Evolutionary conservation across 1,140 invertebrate species (phyloP).

Genomic region (Temnothorax nylanderi): DNA sequence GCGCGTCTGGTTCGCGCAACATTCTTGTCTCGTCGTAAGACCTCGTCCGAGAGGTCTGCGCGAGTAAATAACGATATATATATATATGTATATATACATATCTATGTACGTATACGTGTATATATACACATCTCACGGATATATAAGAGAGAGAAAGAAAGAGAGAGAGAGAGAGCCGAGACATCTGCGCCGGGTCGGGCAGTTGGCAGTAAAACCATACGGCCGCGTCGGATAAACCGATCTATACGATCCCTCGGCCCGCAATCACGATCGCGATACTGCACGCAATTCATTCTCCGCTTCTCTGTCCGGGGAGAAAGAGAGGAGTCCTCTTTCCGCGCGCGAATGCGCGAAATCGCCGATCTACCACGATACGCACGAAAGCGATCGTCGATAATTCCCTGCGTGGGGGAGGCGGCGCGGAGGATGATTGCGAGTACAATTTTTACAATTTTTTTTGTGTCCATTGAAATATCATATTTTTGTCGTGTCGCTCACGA

Average conservation of each 20-base stretch:
- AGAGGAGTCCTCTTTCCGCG: slow-evolving; percentile 16
- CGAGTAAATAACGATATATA: slow-evolving; percentile 41
- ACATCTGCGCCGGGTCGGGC: slow-evolving; percentile 19
- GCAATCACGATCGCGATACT: slow-evolving; percentile 36
- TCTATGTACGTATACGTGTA: not conserved
- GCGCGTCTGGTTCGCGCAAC: slow-evolving; percentile 46
- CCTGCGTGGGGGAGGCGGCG: not conserved
- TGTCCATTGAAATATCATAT: not conserved
- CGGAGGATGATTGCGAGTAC: not conserved
- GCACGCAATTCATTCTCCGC: slow-evolving; percentile 55
- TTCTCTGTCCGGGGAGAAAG: slow-evolving; percentile 42
- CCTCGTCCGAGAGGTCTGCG: slow-evolving; percentile 21
- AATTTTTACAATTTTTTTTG: not conserved
- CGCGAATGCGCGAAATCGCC: slow-evolving; percentile 39
- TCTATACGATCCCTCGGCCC: slow-evolving; percentile 48
- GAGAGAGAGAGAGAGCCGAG: slow-evolving; percentile 10
- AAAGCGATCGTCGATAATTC: slow-evolving; percentile 34
- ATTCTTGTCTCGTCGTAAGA: slow-evolving; percentile 56
- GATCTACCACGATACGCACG: slow-evolving; percentile 14
- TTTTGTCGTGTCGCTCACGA: not conserved
- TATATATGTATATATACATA: not conserved
- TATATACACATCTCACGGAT: not conserved
- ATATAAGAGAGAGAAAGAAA: not conserved
- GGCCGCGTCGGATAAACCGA: slow-evolving; percentile 39
- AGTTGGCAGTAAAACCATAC: slow-evolving; percentile 58